Base-by-base conservation (phyloP, 2,797 vertebrate genomes). In the Moxostoma hubbsi region DNA sequence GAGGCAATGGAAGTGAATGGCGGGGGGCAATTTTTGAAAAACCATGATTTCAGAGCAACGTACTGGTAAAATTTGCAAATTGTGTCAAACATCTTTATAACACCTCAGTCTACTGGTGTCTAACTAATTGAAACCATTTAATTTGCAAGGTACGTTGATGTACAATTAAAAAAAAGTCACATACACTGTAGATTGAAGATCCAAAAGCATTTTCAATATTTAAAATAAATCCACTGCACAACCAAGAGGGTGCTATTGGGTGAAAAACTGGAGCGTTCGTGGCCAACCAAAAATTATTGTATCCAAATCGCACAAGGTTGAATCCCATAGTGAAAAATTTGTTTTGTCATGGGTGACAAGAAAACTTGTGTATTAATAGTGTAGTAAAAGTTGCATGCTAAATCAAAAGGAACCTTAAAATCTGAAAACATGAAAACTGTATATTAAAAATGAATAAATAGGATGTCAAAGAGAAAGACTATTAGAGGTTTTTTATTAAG, bases 241-340 rank as follows among this genome's bases (percentile, higher is more conserved):
- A 7, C 57, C 75, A 77, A 77, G 75, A 51, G 55, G 75, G 75
- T 9, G 55, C 65, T 67, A 53, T 36, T 61, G 5, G 1, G 47
- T 61, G 54, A 0, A 76, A 58, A 67, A 58, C 9, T 3, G 54
- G 24, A 7, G 12, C 45, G 45, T 57, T 46, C 4, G n/a, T 57
- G 36, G 1, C 46, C 11, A 66, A 13, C 7, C 62, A n/a, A n/a
- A 13, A n/a, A 54, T 54, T 13, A 12, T 13, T 9, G 5, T 7
- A 43, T 11, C 13, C 9, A 54, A 54, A 18, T 16, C 15, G 13
- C 8, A 70, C n/a, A 18, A 43, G 43, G 12, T 54, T 43, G 9
- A 15, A 43, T 36, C 5, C 7, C 54, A 47, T 1, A 64, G 0
- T 16, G 11, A 43, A n/a, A 10, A 13, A 15, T 10, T 1, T 53